These are phyloP conservation scores for Calonectris borealis DNA, from an alignment of 2,113 vertebrate genomes.

Conservation along the genomic window DNA sequence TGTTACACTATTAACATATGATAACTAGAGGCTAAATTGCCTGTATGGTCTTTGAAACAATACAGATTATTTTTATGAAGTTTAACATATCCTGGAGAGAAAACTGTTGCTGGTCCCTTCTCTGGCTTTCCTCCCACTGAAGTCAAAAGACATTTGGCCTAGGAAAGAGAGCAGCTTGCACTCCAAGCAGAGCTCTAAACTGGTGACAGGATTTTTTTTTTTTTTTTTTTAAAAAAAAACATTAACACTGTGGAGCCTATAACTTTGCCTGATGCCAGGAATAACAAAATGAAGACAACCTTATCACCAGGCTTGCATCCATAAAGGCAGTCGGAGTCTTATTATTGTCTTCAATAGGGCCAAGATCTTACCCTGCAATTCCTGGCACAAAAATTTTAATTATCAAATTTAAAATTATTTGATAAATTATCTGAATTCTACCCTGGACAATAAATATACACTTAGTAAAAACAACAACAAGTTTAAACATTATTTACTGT, in stretches of 20 bases:
- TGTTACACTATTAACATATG: not conserved
- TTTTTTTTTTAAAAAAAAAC: not conserved
- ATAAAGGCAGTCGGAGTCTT: not conserved
- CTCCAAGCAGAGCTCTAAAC: not conserved
- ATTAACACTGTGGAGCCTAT: not conserved
- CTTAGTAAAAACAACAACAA: not conserved
- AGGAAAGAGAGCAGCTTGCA: not conserved
- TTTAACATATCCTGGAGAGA: not conserved
- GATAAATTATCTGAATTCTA: not conserved
- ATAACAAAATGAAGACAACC: not conserved
- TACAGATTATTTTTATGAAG: not conserved
- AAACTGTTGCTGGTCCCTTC: not conserved
- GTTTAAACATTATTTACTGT: not conserved
- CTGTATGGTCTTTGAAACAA: not conserved
- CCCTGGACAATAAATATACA: not conserved
- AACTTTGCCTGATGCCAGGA: not conserved
- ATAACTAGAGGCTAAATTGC: not conserved
- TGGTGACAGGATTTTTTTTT: not conserved
- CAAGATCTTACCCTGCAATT: not conserved
- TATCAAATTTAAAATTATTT: not conserved
- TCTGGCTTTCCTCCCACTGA: not conserved
- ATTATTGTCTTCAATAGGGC: not conserved
- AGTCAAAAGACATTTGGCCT: not conserved
- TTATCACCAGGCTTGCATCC: not conserved
- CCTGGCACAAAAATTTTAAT: not conserved